These are phyloP conservation scores for Pediacus dermestoides DNA, from an alignment of 2,888 invertebrate genomes.

Conservation along the genomic window DNA sequence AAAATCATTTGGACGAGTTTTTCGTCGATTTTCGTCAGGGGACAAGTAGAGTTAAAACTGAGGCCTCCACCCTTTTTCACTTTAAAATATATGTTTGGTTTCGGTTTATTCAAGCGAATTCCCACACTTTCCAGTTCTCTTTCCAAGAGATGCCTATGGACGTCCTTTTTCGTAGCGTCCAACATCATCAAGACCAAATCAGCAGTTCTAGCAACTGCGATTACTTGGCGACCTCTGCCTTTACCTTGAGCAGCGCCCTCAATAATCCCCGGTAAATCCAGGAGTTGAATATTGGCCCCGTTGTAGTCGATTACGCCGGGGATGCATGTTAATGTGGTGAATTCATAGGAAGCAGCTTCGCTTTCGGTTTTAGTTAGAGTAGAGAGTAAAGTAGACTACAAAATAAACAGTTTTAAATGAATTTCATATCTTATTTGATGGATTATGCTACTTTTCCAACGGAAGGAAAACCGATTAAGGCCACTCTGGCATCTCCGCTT, in stretches of 20 bases:
- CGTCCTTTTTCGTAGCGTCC: conserved; percentile 97
- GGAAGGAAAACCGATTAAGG: conserved; percentile 97
- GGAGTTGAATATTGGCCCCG: conserved; percentile 96
- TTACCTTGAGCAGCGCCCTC: conserved; percentile 91
- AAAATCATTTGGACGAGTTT: conserved; percentile 97
- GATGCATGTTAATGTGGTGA: conserved; percentile 98
- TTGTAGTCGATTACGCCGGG: conserved; percentile 98
- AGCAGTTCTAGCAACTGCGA: conserved; percentile 97
- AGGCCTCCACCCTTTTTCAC: conserved; percentile 96
- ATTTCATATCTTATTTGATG: not conserved
- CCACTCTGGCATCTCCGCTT: conserved; percentile 97
- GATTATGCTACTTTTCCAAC: conserved; percentile 77
- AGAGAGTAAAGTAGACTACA: conserved; percentile 87
- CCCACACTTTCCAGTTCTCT: conserved; percentile 96
- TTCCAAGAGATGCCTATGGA: conserved; percentile 87
- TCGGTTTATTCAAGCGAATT: conserved; percentile 89
- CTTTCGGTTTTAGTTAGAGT: conserved; percentile 95
- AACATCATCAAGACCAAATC: conserved; percentile 99
- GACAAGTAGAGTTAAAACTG: conserved; percentile 94
- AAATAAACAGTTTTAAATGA: conserved; percentile 15
- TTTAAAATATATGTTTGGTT: conserved; percentile 99
- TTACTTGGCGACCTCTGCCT: conserved; percentile 62
- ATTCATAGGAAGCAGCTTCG: conserved; percentile 97
- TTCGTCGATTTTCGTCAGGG: conserved; percentile 89
- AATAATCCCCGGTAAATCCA: conserved; percentile 98